phyloP scores from a whole-genome alignment of 2,113 vertebrate genomes.

The Columba janthina region DNA sequence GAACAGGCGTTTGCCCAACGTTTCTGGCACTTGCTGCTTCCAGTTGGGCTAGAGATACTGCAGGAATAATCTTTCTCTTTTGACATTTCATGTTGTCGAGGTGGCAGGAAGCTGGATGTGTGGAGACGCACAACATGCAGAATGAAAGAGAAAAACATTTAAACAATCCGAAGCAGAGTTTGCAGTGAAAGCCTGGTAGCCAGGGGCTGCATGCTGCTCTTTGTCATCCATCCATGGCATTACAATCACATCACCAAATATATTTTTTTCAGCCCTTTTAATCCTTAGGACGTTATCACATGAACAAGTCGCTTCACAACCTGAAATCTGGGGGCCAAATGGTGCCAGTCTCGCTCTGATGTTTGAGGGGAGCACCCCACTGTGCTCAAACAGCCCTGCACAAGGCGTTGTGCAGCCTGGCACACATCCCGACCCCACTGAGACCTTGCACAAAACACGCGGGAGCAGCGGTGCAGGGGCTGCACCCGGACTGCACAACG shows the following conservation, averaged over 20 bases:
- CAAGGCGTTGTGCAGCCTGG: rapidly evolving
- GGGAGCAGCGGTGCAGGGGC: neutral
- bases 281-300: neutral
- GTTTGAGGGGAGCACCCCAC: neutral
- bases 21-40: slow-evolving; percentile 18
- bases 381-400: neutral
- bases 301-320: neutral
- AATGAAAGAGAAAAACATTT: slow-evolving; percentile 26
- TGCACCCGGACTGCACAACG: neutral
- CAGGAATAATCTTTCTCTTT: slow-evolving; percentile 50
- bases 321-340: neutral
- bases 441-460: neutral
- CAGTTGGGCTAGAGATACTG: slow-evolving; percentile 26
- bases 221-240: neutral
- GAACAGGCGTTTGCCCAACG: neutral
- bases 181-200: neutral
- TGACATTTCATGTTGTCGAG: neutral
- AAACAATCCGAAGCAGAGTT: neutral
- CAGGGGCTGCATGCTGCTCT: neutral
- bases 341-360: neutral
- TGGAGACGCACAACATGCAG: slow-evolving; percentile 2
- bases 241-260: neutral
- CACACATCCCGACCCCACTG: neutral
- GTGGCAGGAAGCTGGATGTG: slow-evolving; percentile 35
- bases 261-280: neutral